Percentiles rank a stretch among this genome's conserved stretches.
These are phyloP conservation scores for Aphelinus certus DNA, from an alignment of 1,140 invertebrate genomes.

Conservation along the genomic window DNA sequence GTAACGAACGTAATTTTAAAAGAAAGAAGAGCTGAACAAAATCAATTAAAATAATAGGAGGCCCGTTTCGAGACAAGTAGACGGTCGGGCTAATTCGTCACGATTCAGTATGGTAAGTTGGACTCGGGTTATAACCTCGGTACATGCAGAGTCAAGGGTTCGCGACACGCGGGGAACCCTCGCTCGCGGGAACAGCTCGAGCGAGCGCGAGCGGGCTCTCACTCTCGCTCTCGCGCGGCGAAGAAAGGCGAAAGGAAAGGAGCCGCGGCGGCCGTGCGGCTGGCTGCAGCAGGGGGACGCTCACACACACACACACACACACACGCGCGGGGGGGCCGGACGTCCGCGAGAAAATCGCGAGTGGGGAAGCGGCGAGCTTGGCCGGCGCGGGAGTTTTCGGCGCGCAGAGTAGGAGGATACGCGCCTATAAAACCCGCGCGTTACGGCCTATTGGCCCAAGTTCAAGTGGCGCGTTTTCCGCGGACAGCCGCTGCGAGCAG, in stretches of 20 bases:
- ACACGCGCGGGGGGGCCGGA: not conserved
- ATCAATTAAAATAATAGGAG: too few relatives aligned
- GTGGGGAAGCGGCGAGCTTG: not conserved
- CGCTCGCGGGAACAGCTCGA: slow-evolving; percentile 18
- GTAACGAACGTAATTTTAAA: too few relatives aligned
- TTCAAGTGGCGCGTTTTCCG: slow-evolving; percentile 60
- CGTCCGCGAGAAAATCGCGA: not conserved
- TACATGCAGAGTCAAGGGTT: too few relatives aligned
- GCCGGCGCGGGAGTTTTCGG: slow-evolving; percentile 13
- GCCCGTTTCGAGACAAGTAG: too few relatives aligned
- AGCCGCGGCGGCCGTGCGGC: not conserved
- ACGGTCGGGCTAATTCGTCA: too few relatives aligned
- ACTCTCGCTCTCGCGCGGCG: slow-evolving; percentile 38
- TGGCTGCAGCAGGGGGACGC: too few relatives aligned
- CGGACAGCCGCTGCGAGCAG: slow-evolving; percentile 20
- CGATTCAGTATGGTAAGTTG: too few relatives aligned
- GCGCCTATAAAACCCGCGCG: slow-evolving; percentile 65
- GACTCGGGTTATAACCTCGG: too few relatives aligned
- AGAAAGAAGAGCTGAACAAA: too few relatives aligned
- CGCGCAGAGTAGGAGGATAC: slow-evolving; percentile 55
- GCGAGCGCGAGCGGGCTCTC: slow-evolving; percentile 23
- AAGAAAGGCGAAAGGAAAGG: slow-evolving; percentile 41
- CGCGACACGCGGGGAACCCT: not conserved
- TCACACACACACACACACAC: too few relatives aligned
- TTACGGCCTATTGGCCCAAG: slow-evolving; percentile 65